Percentiles rank a stretch among this genome's conserved stretches.
Evolutionary conservation across 2,888 invertebrate genomes (phyloP).

Genomic region (Zhengitettix transpicula): DNA sequence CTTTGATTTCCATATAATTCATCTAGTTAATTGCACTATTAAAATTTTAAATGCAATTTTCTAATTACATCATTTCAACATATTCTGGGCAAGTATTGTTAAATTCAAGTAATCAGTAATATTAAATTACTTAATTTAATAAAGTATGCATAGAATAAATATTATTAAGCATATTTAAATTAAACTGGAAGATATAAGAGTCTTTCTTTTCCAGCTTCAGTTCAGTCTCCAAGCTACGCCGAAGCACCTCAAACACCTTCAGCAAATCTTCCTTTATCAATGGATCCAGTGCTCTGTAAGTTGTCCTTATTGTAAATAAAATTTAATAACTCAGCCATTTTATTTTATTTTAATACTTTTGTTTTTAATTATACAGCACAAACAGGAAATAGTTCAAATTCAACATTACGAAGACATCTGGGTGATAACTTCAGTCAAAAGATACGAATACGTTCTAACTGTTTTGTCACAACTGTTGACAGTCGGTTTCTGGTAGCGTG

Average conservation of each 20-base stretch:
- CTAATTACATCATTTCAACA: too few relatives aligned
- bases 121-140: too few relatives aligned
- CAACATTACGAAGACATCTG: slow-evolving; percentile 67
- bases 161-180: too few relatives aligned
- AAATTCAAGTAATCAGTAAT: too few relatives aligned
- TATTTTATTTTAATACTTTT: not conserved
- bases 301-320: slow-evolving; percentile 12
- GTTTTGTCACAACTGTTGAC: slow-evolving; percentile 96
- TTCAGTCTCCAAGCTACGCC: slow-evolving; percentile 64
- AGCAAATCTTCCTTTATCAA: slow-evolving; percentile 73
- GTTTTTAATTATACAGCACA: slow-evolving; percentile 35
- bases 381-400: slow-evolving; percentile 53
- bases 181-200: too few relatives aligned
- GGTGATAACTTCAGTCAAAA: slow-evolving; percentile 98
- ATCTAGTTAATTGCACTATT: too few relatives aligned
- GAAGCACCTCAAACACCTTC: slow-evolving; percentile 58
- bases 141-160: too few relatives aligned
- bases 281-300: slow-evolving; percentile 91
- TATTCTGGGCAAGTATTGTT: too few relatives aligned
- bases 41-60: too few relatives aligned
- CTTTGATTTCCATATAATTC: too few relatives aligned
- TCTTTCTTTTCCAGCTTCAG: slow-evolving; percentile 41
- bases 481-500: slow-evolving; percentile 92
- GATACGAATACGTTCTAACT: slow-evolving; percentile 79
- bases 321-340: not conserved